Percentiles rank a stretch among this genome's conserved stretches.
Evolutionary conservation across 2,797 vertebrate genomes (phyloP).

Genomic region (Mus minutoides): DNA sequence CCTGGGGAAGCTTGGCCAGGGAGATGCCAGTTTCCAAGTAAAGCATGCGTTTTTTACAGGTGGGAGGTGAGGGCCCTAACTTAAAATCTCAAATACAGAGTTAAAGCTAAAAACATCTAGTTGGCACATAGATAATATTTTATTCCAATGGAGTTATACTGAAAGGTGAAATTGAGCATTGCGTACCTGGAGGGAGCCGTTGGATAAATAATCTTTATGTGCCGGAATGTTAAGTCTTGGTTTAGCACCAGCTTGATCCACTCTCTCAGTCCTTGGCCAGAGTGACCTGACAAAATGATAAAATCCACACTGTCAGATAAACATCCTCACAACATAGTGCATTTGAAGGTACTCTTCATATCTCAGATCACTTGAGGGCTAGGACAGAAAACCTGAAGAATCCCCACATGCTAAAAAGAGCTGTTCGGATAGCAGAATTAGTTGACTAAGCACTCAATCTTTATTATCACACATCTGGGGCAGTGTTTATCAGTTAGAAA

Average conservation of each 20-base stretch:
- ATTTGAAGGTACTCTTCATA: background rate
- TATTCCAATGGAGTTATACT: slow-evolving; percentile 1
- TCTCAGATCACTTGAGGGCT: background rate
- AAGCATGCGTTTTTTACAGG: background rate
- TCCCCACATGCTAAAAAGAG: background rate
- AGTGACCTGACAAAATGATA: slow-evolving; percentile 89
- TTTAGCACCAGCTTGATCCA: slow-evolving; percentile 92
- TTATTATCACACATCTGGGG: background rate
- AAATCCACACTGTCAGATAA: slow-evolving; percentile 53
- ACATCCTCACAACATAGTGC: background rate
- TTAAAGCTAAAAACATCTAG: slow-evolving; percentile 12
- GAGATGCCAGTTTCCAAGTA: background rate
- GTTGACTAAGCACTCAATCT: background rate
- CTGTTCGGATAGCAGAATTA: background rate
- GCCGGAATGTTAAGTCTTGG: slow-evolving; percentile 91
- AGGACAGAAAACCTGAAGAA: background rate
- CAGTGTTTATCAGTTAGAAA: background rate
- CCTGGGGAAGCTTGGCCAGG: background rate
- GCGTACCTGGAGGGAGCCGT: slow-evolving; percentile 92
- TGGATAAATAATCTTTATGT: slow-evolving; percentile 94
- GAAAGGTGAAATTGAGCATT: background rate
- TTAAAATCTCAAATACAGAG: slow-evolving; percentile 54
- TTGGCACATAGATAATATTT: background rate
- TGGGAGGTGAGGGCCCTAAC: background rate
- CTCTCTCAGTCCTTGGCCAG: slow-evolving; percentile 89